Evolutionary conservation across 1,140 invertebrate genomes (phyloP).

Genomic region (Asbolus verrucosus): DNA sequence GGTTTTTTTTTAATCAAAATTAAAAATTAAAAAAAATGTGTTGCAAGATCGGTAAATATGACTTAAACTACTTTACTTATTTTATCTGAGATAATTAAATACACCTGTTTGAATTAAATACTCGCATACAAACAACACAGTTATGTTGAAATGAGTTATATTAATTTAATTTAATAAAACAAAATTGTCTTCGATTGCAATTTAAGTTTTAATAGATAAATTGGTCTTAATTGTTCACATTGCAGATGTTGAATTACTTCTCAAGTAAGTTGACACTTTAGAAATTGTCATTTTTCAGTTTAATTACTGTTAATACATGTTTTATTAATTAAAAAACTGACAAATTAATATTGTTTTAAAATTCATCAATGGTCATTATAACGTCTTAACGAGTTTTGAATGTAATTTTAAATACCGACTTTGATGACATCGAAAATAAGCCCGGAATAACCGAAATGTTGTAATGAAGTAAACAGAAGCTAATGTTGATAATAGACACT

Average conservation of each 20-base stretch:
- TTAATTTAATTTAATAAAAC: no score
- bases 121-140: no score
- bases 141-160: no score
- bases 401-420: constrained; percentile 23
- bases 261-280: constrained; percentile 5
- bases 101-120: no score
- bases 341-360: constrained; percentile 2
- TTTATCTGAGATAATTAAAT: no score
- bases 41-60: no score
- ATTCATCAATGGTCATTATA: no score
- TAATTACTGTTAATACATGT: no score
- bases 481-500: constrained; percentile 3
- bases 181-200: no score
- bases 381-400: constrained; percentile 22
- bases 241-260: constrained; percentile 3
- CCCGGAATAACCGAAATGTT: constrained; percentile 9
- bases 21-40: no score
- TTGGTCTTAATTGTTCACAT: constrained; percentile 7
- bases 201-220: constrained; percentile 13
- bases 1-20: no score
- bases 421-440: not conserved
- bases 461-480: constrained; percentile 11
- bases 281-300: not conserved
- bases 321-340: not conserved
- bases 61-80: no score